Conservation (phyloP, 2,797 vertebrate species). For the Macrochelys suwanniensis region DNA sequence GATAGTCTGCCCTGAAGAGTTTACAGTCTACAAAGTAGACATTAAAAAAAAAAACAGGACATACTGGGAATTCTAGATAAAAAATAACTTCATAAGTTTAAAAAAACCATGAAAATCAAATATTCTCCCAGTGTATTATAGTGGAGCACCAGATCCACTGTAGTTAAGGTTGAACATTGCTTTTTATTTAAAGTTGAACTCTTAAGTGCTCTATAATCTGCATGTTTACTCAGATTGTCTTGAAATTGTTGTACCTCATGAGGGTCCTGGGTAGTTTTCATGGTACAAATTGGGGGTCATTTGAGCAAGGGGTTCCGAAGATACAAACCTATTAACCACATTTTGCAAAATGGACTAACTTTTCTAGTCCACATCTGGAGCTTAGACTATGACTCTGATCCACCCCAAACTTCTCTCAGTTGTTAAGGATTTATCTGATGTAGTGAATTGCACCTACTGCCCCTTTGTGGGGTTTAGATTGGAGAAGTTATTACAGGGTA, state of each 20-base stretch:
- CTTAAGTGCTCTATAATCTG: rapidly evolving
- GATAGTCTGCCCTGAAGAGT: not conserved
- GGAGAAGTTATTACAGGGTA: not conserved
- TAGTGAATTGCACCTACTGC: not conserved
- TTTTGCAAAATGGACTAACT: not conserved
- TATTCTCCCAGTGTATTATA: not conserved
- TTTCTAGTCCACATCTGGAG: not conserved
- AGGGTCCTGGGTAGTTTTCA: not conserved
- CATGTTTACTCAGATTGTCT: not conserved
- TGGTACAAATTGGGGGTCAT: not conserved
- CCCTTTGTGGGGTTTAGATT: not conserved
- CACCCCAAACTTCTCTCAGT: not conserved
- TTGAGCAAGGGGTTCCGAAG: not conserved
- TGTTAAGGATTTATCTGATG: not conserved
- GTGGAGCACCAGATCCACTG: rapidly evolving
- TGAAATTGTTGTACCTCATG: not conserved
- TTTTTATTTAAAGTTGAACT: not conserved
- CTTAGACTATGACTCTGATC: not conserved
- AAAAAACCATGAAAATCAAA: not conserved
- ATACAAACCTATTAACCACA: not conserved
- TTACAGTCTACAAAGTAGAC: not conserved
- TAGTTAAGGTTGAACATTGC: not conserved
- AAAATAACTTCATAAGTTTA: not conserved
- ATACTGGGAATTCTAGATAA: not conserved
- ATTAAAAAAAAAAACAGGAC: not conserved